These are phyloP conservation scores for Bos javanicus DNA, from an alignment of 2,113 vertebrate species.

Conservation along the genomic window DNA sequence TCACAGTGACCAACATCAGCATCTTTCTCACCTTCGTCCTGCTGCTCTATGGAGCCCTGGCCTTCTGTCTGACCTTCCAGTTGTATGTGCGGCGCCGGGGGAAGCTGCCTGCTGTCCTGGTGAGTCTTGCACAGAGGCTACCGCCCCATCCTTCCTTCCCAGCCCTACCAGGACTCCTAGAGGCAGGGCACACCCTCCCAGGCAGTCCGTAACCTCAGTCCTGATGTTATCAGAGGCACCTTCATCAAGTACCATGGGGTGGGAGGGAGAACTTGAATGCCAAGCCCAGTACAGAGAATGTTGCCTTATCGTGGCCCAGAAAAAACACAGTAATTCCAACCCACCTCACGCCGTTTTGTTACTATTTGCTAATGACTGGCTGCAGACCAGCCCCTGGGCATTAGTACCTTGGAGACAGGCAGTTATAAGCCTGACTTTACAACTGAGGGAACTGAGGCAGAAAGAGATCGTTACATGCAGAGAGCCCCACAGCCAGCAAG, in stretches of 20 bases:
- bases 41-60: constrained; percentile 46
- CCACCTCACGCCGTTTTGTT: rapidly evolving
- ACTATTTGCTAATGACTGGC: background rate
- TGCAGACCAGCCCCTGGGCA: background rate
- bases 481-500: background rate
- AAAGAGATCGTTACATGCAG: background rate
- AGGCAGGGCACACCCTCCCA: no score
- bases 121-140: constrained; percentile 57
- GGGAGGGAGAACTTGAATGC: background rate
- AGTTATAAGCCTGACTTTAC: background rate
- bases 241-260: background rate
- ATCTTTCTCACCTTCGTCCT: background rate
- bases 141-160: background rate
- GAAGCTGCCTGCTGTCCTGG: constrained; percentile 75
- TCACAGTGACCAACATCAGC: background rate
- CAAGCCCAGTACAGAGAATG: background rate
- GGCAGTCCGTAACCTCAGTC: background rate
- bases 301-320: background rate
- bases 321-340: background rate
- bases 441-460: background rate
- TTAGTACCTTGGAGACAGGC: background rate
- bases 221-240: background rate
- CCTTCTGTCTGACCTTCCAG: constrained; percentile 29
- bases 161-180: no score
- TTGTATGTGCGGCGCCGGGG: constrained; percentile 62